Evolutionary conservation across 2,113 vertebrate species (phyloP).

Genomic region (Trogon surrucura): DNA sequence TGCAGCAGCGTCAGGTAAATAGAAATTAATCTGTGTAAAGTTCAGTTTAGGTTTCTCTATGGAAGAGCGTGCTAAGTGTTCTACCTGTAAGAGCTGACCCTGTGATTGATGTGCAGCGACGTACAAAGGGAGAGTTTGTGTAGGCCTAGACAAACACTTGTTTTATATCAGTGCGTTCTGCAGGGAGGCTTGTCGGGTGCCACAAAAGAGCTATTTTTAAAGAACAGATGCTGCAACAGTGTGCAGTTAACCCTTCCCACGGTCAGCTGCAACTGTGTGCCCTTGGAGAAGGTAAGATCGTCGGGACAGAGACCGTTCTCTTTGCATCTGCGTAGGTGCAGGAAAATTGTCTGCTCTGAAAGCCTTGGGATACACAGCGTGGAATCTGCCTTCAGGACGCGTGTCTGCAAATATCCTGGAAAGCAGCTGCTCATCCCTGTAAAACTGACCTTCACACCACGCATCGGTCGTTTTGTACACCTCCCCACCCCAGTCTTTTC

Average conservation of each 20-base stretch:
- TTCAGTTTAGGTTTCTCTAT: neutral
- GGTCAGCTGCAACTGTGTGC: neutral
- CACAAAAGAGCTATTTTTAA: neutral
- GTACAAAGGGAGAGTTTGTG: neutral
- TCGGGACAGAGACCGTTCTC: neutral
- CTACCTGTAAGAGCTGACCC: neutral
- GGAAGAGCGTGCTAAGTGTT: neutral
- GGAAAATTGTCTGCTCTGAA: neutral
- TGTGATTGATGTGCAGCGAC: neutral
- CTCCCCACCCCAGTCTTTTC: neutral
- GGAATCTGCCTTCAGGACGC: neutral
- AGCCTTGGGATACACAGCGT: neutral
- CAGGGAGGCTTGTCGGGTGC: neutral
- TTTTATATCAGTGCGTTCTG: neutral
- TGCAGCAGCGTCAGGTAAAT: neutral
- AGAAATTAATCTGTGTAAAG: neutral
- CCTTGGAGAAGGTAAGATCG: neutral
- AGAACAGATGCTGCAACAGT: neutral
- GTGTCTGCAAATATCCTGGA: neutral
- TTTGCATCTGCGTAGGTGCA: neutral
- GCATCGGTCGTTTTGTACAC: neutral
- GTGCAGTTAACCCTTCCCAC: neutral
- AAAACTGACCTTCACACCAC: neutral
- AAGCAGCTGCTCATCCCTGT: neutral
- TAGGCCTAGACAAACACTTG: neutral